These are phyloP conservation scores for Psittacula derbiana DNA, from an alignment of 2,797 vertebrate species.

Conservation along the genomic window DNA sequence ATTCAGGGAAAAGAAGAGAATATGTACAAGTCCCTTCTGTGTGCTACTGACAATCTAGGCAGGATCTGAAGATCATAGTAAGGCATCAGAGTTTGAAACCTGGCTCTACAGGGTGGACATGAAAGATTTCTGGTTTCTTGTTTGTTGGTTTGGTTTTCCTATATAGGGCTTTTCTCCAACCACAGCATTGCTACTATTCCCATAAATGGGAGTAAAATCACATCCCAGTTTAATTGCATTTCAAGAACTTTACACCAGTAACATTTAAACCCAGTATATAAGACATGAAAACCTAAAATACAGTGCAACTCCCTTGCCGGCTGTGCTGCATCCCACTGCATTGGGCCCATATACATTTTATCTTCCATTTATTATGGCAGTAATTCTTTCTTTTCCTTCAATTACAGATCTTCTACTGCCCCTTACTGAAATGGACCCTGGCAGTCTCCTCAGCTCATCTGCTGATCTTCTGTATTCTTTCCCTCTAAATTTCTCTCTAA, in stretches of 20 bases:
- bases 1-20: neutral
- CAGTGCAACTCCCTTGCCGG: neutral
- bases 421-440: neutral
- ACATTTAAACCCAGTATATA: neutral
- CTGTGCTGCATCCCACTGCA: neutral
- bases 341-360: neutral
- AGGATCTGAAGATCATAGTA: neutral
- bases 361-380: neutral
- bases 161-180: fast-evolving
- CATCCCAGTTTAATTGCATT: neutral
- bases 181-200: neutral
- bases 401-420: neutral
- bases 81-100: neutral
- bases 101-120: neutral
- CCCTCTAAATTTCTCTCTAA: neutral
- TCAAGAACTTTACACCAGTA: neutral
- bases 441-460: neutral
- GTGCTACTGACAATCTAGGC: neutral
- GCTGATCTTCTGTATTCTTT: neutral
- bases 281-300: neutral
- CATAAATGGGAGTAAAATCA: neutral
- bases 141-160: neutral
- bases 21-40: neutral
- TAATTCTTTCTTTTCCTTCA: neutral
- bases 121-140: neutral